These are phyloP conservation scores for Drosophila kikkawai DNA, from an alignment of 1,140 invertebrate species.

Conservation along the genomic window DNA sequence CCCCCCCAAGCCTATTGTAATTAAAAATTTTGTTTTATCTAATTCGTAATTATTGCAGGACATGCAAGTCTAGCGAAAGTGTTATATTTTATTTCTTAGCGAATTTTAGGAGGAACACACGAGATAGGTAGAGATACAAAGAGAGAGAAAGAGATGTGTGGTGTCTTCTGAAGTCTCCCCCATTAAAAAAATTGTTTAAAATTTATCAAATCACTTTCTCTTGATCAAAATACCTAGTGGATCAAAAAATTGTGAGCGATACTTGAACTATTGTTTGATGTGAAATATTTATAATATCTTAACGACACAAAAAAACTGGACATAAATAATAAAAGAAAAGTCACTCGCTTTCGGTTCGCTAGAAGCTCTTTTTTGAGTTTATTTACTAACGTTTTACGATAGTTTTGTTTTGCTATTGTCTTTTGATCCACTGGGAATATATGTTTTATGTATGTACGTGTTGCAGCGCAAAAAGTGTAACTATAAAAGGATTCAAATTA, in stretches of 20 bases:
- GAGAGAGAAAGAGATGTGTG: neutral
- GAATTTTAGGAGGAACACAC: constrained; percentile 27
- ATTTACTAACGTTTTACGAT: neutral
- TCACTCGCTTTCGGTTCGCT: neutral
- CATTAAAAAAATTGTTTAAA: constrained; percentile 10
- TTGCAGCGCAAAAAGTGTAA: constrained; percentile 13
- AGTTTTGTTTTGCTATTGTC: neutral
- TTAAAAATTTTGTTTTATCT: constrained; percentile 38
- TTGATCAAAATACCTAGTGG: constrained; percentile 14
- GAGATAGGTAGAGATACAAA: constrained; percentile 4
- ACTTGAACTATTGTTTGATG: neutral
- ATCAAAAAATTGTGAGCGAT: neutral
- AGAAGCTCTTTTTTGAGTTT: neutral
- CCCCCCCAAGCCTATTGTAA: constrained; percentile 21
- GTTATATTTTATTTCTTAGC: constrained; percentile 33
- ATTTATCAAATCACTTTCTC: constrained; percentile 15
- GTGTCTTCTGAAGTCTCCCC: constrained; percentile 8
- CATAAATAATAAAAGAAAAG: neutral
- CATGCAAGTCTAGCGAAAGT: constrained; percentile 25
- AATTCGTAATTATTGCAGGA: constrained; percentile 31
- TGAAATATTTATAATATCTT: too few species aligned
- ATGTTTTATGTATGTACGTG: constrained; percentile 28
- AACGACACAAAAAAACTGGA: neutral
- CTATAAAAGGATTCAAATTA: constrained; percentile 8
- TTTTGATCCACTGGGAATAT: constrained; percentile 8